Evolutionary conservation across 2,113 vertebrate genomes (phyloP).

Genomic region (Pagrus major): DNA sequence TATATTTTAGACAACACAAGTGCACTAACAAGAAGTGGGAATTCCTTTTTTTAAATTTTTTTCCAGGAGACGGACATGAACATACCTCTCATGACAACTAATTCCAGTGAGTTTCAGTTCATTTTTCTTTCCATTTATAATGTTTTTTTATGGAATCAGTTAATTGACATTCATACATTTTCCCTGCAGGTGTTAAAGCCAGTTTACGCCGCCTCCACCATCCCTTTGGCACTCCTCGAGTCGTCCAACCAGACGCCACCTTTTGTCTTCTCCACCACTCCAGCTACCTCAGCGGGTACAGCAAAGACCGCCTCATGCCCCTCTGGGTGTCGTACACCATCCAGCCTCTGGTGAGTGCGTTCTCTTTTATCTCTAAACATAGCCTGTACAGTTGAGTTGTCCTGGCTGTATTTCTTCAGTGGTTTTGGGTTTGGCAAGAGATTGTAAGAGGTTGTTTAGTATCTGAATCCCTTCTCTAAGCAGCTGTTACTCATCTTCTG

Average conservation of each 20-base stretch:
- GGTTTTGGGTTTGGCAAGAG: slow-evolving; percentile 49
- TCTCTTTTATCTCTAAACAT: slow-evolving; percentile 62
- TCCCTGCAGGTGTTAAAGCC: slow-evolving; percentile 28
- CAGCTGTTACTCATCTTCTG: slow-evolving; percentile 63
- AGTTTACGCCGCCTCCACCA: slow-evolving; percentile 72
- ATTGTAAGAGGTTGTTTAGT: slow-evolving; percentile 32
- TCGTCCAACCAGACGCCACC: slow-evolving; percentile 67
- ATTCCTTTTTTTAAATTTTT: slow-evolving; percentile 47
- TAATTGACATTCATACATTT: not conserved
- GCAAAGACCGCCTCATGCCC: slow-evolving; percentile 79
- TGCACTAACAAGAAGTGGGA: not conserved
- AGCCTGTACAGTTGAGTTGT: slow-evolving; percentile 19
- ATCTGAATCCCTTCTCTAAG: slow-evolving; percentile 24
- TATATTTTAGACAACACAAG: not conserved
- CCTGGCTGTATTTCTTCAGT: slow-evolving; percentile 38
- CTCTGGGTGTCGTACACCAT: slow-evolving; percentile 85
- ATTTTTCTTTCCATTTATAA: not conserved
- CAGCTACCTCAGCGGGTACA: slow-evolving; percentile 82
- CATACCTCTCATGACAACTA: slow-evolving; percentile 37
- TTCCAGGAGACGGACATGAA: slow-evolving; percentile 74
- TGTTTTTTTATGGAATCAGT: not conserved
- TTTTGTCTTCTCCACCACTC: slow-evolving; percentile 81
- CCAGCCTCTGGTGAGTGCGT: slow-evolving; percentile 77
- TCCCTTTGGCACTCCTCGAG: slow-evolving; percentile 79
- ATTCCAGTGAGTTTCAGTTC: slow-evolving; percentile 66